Evolutionary conservation across 2,797 vertebrate genomes (phyloP), one percentile per base, ranked within the genome.

Genomic region (Dicrostonyx torquatus): DNA sequence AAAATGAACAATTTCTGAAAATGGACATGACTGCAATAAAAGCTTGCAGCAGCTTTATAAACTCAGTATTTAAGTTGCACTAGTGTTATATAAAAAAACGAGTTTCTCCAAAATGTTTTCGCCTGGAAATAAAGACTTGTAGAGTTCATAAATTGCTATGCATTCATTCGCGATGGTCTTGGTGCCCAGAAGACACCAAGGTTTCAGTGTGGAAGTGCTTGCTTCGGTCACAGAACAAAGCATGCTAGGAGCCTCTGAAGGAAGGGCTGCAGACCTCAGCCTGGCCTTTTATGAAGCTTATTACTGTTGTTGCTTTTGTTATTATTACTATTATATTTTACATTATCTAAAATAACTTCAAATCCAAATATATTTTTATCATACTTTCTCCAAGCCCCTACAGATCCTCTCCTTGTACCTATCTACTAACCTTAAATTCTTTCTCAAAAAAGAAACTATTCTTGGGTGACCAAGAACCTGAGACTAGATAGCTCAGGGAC

Each of bases 1-100:
- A 91, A 87, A 96, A 92, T 68, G 76, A 85, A 34, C 18, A 60
- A 37, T 75, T 88, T 1, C 78, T 64, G 31, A 68, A 97, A 89
- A 82, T 37, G n/a, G 50, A 31, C 43, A 64, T 58, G 26, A 77
- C 15, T 80, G 31, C 55, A 88, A 77, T 85, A 82, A 90, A 89
- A 62, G 1, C 40, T 68, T 64, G 73, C 22, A 60, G 53, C 55
- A 89, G 15, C 17, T 93, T 11, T 31, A 26, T 73, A 84, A 94
- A 84, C 55, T 53, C 31, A 43, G 72, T 20, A 20, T 94, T 86
- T 66, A 87, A 89, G 40, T 78, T 53, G 53, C 7, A 77, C 12
- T 72, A 87, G 14, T 31, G 9, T 84, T 86, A 73, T 70, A 58
- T 45, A 80, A 87, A 89, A 89, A 64, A 66, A 78, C 1, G 72